These are phyloP conservation scores for Temnothorax ravouxi DNA, from an alignment of 2,888 invertebrate species.

Conservation along the genomic window DNA sequence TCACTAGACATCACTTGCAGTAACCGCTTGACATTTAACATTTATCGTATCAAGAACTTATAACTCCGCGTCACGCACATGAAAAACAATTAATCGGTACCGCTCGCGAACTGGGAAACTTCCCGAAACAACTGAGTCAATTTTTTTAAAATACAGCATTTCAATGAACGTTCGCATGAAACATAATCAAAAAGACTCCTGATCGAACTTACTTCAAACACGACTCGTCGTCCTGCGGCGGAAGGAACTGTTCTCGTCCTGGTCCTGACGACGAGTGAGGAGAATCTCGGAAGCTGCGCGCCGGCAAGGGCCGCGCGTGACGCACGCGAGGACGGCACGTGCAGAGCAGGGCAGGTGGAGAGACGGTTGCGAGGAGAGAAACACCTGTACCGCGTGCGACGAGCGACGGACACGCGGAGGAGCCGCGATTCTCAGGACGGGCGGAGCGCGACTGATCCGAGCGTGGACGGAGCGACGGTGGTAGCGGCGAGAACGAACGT, in stretches of 20 bases:
- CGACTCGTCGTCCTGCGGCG: not conserved
- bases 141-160: not conserved
- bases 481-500: conserved; percentile 70
- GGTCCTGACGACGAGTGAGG: not conserved
- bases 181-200: not conserved
- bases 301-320: not conserved
- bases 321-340: not conserved
- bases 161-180: not conserved
- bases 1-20: conserved; percentile 5
- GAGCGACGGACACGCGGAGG: conserved; percentile 11
- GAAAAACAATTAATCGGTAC: not conserved
- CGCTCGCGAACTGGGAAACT: not conserved
- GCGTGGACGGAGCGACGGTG: conserved; percentile 49
- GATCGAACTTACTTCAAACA: conserved; percentile 29
- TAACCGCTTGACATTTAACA: conserved; percentile 36
- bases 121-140: not conserved
- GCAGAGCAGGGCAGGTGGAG: not conserved
- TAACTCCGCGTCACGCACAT: not conserved
- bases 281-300: not conserved
- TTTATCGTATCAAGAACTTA: conserved; percentile 24
- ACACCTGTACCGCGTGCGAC: conserved; percentile 34
- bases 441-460: conserved; percentile 45
- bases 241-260: not conserved
- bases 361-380: not conserved
- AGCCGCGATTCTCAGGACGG: conserved; percentile 23